Conservation (phyloP, 2,888 invertebrate species). For the Nezara viridula region DNA sequence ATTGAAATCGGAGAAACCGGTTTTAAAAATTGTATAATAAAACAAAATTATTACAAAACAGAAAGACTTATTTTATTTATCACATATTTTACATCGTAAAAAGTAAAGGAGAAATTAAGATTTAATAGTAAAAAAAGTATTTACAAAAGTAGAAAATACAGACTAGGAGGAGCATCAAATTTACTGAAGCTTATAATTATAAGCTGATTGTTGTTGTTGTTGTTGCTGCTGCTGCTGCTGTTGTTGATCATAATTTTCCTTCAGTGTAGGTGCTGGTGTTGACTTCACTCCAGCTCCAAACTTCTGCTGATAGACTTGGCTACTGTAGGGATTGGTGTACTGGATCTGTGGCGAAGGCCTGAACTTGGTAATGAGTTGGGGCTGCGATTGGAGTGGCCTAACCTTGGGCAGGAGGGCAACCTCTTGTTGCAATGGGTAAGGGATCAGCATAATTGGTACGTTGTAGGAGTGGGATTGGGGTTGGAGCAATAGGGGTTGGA, state of each 20-base stretch:
- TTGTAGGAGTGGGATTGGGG: slow-evolving; percentile 60
- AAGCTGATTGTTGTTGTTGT: slow-evolving; percentile 51
- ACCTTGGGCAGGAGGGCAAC: slow-evolving; percentile 51
- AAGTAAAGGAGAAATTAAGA: neutral
- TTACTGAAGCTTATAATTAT: slow-evolving; percentile 60
- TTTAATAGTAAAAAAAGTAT: slow-evolving; percentile 47
- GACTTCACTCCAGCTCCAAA: slow-evolving; percentile 68
- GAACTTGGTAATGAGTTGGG: slow-evolving; percentile 58
- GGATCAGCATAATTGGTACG: slow-evolving; percentile 62
- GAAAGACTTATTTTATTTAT: slow-evolving; percentile 46
- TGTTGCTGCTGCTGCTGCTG: slow-evolving; percentile 45
- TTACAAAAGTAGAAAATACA: slow-evolving; percentile 55
- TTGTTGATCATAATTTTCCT: slow-evolving; percentile 63
- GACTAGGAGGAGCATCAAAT: neutral
- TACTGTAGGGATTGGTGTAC: slow-evolving; percentile 66
- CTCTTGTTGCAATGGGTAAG: slow-evolving; percentile 61
- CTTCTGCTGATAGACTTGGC: slow-evolving; percentile 69
- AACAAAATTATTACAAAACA: slow-evolving; percentile 30
- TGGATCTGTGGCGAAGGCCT: slow-evolving; percentile 62
- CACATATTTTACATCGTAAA: slow-evolving; percentile 40
- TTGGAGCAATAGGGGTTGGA: slow-evolving; percentile 60
- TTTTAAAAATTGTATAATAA: neutral
- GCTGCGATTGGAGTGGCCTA: slow-evolving; percentile 56
- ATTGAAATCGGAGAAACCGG: neutral
- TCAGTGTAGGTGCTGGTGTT: slow-evolving; percentile 67